Evolutionary conservation across 2,797 vertebrate genomes (phyloP).

Genomic region (Cichlasoma orientale): DNA sequence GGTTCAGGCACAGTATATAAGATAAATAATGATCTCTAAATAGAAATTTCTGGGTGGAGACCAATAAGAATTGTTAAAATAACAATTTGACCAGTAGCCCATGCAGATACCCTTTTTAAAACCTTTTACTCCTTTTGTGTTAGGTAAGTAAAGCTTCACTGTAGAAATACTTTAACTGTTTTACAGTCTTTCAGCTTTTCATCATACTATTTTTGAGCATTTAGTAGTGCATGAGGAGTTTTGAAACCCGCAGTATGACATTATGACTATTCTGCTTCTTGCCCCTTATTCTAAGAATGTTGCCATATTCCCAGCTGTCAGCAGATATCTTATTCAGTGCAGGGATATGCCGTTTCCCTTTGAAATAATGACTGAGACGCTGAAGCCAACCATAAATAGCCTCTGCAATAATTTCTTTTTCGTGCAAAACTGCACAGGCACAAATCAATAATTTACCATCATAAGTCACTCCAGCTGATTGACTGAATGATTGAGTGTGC

Average conservation of each 20-base stretch:
- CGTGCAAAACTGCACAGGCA: constrained; percentile 3
- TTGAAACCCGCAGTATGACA: neutral
- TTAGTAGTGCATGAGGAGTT: neutral
- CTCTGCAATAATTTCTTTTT: constrained; percentile 10
- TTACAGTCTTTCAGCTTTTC: too few species aligned
- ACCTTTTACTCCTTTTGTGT: too few species aligned
- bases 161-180: too few species aligned
- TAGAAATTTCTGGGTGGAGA: too few species aligned
- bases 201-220: neutral
- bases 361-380: neutral
- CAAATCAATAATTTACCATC: constrained; percentile 29
- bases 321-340: neutral
- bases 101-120: too few species aligned
- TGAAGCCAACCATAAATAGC: neutral
- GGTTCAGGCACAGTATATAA: neutral
- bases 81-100: too few species aligned
- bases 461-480: constrained; percentile 43
- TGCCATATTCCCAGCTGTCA: neutral
- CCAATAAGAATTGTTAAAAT: too few species aligned
- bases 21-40: too few species aligned
- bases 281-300: neutral
- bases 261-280: neutral
- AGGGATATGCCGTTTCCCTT: neutral
- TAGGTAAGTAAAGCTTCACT: too few species aligned
- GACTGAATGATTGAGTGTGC: constrained; percentile 48